Conservation (phyloP, 2,113 vertebrate species). For the Thamnophis sirtalis region DNA sequence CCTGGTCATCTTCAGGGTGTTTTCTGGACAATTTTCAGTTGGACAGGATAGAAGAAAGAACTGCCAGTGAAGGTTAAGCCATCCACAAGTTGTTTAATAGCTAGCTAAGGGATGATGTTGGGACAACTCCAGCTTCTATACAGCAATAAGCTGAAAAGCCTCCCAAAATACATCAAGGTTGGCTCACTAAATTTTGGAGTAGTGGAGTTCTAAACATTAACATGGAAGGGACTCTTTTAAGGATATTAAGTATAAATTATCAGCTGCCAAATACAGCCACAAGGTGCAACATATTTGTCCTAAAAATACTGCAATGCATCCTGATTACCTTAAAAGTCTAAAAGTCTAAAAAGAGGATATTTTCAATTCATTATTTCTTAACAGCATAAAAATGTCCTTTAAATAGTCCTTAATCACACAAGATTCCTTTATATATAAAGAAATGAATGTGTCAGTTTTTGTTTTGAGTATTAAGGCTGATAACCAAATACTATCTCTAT, state of each 20-base stretch:
- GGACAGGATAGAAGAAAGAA: neutral
- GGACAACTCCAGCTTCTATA: neutral
- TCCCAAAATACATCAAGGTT: neutral
- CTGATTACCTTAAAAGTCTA: neutral
- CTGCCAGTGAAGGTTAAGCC: neutral
- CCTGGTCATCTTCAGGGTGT: neutral
- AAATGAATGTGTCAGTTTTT: neutral
- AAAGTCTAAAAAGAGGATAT: neutral
- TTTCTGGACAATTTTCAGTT: neutral
- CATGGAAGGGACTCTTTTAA: neutral
- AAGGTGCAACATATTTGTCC: neutral
- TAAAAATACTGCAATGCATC: neutral
- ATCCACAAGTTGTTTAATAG: neutral
- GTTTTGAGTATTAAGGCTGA: neutral
- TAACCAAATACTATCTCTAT: neutral
- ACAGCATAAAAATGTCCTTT: neutral
- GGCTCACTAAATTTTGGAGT: neutral
- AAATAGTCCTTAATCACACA: neutral
- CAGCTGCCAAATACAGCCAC: neutral
- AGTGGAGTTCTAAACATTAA: neutral
- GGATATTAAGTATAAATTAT: neutral
- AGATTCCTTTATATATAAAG: neutral
- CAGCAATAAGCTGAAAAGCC: neutral
- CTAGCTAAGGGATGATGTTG: neutral
- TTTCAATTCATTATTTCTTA: neutral